These are phyloP conservation scores for Polyommatus iphigenia DNA, from an alignment of 2,888 invertebrate species.

Conservation along the genomic window DNA sequence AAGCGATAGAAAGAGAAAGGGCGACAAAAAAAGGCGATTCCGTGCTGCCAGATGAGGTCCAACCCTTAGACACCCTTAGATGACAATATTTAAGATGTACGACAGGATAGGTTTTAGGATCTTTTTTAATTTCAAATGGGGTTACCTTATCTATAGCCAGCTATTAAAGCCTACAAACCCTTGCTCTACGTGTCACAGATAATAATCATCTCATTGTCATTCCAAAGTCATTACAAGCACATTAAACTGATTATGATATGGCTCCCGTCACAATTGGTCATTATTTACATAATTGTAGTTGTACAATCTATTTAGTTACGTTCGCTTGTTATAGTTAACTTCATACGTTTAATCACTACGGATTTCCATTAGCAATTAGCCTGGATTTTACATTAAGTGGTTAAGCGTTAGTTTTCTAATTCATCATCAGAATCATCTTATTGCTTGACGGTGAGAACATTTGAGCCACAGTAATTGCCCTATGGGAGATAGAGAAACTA, in stretches of 20 bases:
- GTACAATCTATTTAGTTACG: conserved; percentile 6
- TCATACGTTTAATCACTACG: conserved; percentile 25
- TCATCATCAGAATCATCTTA: conserved; percentile 3
- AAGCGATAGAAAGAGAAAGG: no score
- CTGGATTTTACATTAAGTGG: conserved; percentile 11
- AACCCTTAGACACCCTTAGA: no score
- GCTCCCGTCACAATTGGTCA: neutral
- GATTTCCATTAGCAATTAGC: conserved; percentile 30
- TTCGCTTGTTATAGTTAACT: conserved; percentile 25
- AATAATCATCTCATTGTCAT: conserved; percentile 1
- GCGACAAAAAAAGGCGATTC: no score
- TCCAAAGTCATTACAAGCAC: conserved; percentile 1
- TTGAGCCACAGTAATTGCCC: neutral
- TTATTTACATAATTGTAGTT: conserved; percentile 18
- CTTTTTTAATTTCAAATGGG: no score
- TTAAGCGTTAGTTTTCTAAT: conserved; percentile 22
- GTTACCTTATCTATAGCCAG: no score
- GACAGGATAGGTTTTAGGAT: no score
- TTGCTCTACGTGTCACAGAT: neutral
- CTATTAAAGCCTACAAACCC: no score
- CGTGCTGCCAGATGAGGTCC: no score
- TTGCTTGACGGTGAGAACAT: neutral
- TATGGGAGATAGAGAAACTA: no score
- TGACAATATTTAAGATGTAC: no score
- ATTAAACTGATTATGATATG: conserved; percentile 18